phyloP scores from a whole-genome alignment of 2,888 invertebrate genomes.

The Gortyna flavago region DNA sequence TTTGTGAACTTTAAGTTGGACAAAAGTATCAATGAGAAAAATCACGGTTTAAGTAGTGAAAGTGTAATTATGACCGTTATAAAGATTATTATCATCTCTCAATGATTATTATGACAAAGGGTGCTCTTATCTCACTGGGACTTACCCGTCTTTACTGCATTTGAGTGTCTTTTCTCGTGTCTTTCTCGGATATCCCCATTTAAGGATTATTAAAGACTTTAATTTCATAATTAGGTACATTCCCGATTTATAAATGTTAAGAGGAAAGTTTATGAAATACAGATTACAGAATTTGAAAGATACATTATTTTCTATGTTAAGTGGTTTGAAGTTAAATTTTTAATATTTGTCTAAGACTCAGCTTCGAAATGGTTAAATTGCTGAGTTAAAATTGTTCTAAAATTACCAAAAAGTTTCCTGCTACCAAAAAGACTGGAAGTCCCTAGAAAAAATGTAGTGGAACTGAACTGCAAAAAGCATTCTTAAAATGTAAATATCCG shows the following conservation, averaged over 20 bases:
- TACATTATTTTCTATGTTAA: neutral
- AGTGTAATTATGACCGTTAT: neutral
- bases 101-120: constrained; percentile 12
- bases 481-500: constrained; percentile 12
- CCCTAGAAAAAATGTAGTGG: constrained; percentile 16
- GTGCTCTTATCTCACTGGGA: constrained; percentile 30
- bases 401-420: neutral
- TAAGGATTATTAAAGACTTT: neutral
- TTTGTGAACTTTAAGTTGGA: neutral
- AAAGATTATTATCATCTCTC: constrained; percentile 29
- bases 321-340: neutral
- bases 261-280: neutral
- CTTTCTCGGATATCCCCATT: constrained; percentile 8
- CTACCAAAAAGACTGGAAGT: neutral
- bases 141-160: constrained; percentile 16
- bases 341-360: neutral
- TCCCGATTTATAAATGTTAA: constrained; percentile 6
- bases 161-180: neutral
- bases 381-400: neutral
- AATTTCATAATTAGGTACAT: constrained; percentile 5
- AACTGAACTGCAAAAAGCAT: neutral
- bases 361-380: neutral
- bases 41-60: neutral
- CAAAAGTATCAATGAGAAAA: neutral
- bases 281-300: neutral